Base-by-base conservation (phyloP, 2,888 invertebrate species). In the Pomacea canaliculata region DNA sequence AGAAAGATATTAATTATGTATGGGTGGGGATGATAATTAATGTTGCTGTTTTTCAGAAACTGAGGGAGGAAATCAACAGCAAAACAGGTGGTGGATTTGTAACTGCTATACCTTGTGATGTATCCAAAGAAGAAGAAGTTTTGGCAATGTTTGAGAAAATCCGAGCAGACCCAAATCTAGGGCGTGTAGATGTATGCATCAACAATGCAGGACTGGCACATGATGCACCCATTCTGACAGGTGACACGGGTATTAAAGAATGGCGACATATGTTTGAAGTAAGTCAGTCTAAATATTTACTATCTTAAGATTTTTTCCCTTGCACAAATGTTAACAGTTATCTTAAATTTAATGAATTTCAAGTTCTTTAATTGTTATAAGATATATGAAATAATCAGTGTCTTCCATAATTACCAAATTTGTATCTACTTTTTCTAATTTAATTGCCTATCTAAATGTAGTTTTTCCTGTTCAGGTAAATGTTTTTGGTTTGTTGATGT, bases 121-220 rank as follows among this genome's bases (percentile, higher is more conserved):
- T 94, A 13, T 88, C 90, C 10, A 91, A 91, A 65, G 93, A 93
- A 80, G 90, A 91, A 0, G 92, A 93, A 0, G 92, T 94, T 48
- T 84, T 92, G 67, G 86, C 88, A 18, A 92, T 93, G 62, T 94
- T 94, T 86, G 87, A 91, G 59, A 91, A 90, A 89, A 92, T 93
- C 68, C 91, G 92, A 60, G 72, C 80, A 37, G 81, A 85, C 48
- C 79, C 81, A 27, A 81, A 83, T 49, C 77, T 83, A 70, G 93
- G 93, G 0, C 92, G 92, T 13, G 91, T 93, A 49, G 93, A 93
- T 84, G 91, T 94, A 8, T 90, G 93, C 76, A 87, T 94, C 4
- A 94, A 94, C 85, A 93, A 93, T 84, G 94, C 94, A 5, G 94
- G 92, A 4, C 85, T 92, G 0, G 75, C 90, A 2, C 88, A 90